Evolutionary conservation across 2,797 vertebrate species (phyloP).

Genomic region (Lepilemur septentrionalis): DNA sequence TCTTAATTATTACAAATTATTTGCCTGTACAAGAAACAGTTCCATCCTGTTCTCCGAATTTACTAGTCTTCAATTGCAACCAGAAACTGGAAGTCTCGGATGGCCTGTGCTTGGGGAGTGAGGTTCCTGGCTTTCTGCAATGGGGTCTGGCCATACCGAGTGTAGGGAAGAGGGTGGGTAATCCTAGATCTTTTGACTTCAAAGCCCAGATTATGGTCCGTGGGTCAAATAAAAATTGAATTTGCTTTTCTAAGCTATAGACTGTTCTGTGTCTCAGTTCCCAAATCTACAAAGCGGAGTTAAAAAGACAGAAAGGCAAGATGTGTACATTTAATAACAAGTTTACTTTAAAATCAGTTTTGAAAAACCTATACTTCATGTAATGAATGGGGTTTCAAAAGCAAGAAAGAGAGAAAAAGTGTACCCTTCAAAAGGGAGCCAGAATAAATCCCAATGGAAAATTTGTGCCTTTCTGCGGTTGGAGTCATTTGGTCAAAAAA

Average conservation of each 20-base stretch:
- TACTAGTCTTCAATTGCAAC: constrained; percentile 14
- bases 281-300: constrained; percentile 13
- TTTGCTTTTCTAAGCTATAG: constrained; percentile 41
- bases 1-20: constrained; percentile 57
- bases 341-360: constrained; percentile 51
- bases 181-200: constrained; percentile 53
- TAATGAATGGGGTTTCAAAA: constrained; percentile 63
- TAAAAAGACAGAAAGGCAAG: constrained; percentile 30
- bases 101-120: neutral
- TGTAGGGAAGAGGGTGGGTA: neutral
- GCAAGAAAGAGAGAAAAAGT: neutral
- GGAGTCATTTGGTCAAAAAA: constrained; percentile 70
- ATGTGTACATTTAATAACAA: constrained; percentile 55
- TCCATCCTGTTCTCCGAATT: neutral
- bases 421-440: constrained; percentile 13
- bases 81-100: constrained; percentile 21
- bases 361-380: constrained; percentile 61
- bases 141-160: neutral
- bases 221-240: constrained; percentile 42
- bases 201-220: neutral
- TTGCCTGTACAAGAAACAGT: constrained; percentile 35
- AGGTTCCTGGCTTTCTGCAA: neutral
- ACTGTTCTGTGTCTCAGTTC: constrained; percentile 19
- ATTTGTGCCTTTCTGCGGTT: constrained; percentile 58
- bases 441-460: constrained; percentile 72